A percentile compares a stretch with the other conserved stretches of the same genome.
Conservation (phyloP, 2,888 invertebrate genomes). For the Phyllotreta striolata region DNA sequence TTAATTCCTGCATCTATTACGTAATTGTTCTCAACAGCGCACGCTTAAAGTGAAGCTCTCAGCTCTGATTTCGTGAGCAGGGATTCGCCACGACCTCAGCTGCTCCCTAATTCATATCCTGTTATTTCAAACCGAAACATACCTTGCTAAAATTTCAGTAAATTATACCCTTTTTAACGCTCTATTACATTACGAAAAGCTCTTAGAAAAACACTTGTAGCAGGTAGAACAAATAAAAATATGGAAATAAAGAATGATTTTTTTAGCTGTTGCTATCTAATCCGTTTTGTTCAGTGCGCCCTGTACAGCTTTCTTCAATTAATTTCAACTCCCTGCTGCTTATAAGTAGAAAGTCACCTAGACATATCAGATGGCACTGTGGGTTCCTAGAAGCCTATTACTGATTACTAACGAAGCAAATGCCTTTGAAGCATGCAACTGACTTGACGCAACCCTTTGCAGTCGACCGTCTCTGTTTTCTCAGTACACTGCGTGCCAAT, state of each 20-base stretch:
- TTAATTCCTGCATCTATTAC: slow-evolving; percentile 20
- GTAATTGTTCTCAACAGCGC: slow-evolving; percentile 13
- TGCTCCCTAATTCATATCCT: slow-evolving; percentile 1
- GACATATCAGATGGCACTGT: slow-evolving; percentile 16
- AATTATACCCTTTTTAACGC: background rate
- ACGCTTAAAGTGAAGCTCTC: background rate
- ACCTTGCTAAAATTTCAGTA: background rate
- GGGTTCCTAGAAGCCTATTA: slow-evolving; percentile 20
- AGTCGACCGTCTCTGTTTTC: slow-evolving; percentile 5
- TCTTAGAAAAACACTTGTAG: too few species aligned
- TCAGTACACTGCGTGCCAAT: background rate
- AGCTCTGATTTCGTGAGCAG: slow-evolving; percentile 9
- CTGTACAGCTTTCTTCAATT: slow-evolving; percentile 18
- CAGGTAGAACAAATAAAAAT: too few species aligned
- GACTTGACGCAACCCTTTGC: slow-evolving; percentile 13
- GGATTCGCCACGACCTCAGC: slow-evolving; percentile 11
- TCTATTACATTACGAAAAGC: too few species aligned
- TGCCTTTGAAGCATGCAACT: slow-evolving; percentile 22
- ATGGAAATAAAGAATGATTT: too few species aligned
- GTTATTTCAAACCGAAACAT: background rate
- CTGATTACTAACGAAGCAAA: slow-evolving; percentile 26
- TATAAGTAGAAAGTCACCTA: slow-evolving; percentile 24
- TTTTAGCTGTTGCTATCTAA: too few species aligned
- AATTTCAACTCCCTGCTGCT: slow-evolving; percentile 23
- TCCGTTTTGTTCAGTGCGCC: background rate